These are phyloP conservation scores for Phrynocephalus versicolor DNA, from an alignment of 2,113 vertebrate species.

Conservation along the genomic window DNA sequence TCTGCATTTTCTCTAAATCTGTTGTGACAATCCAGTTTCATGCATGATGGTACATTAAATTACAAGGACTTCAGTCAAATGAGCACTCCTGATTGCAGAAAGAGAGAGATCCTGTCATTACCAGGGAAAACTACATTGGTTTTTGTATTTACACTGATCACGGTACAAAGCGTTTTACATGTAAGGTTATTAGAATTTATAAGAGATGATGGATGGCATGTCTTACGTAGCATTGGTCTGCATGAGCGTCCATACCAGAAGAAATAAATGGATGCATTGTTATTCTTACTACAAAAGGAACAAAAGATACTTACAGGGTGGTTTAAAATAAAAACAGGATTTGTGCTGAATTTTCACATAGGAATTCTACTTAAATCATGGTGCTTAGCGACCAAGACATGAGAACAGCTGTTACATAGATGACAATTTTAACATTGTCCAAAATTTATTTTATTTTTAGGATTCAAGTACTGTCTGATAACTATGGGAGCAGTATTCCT, in stretches of 20 bases:
- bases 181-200: not conserved
- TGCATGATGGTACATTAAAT: slow-evolving; percentile 19
- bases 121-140: slow-evolving; percentile 30
- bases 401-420: not conserved
- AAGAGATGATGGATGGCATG: not conserved
- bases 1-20: slow-evolving; percentile 24
- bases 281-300: slow-evolving; percentile 10
- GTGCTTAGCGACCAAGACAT: slow-evolving; percentile 2
- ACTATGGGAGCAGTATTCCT: not conserved
- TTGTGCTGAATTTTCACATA: slow-evolving; percentile 24
- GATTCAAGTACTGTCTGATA: not conserved
- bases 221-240: not conserved
- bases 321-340: slow-evolving; percentile 11
- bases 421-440: not conserved
- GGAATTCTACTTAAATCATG: not conserved
- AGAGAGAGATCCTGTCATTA: slow-evolving; percentile 8
- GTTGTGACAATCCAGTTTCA: slow-evolving; percentile 34
- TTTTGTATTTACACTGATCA: slow-evolving; percentile 15
- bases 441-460: not conserved
- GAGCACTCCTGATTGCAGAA: not conserved
- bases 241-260: slow-evolving; percentile 8
- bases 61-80: slow-evolving; percentile 26
- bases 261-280: not conserved
- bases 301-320: not conserved
- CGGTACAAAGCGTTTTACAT: slow-evolving; percentile 28